These are phyloP conservation scores for Limenitis camilla DNA, from an alignment of 2,888 invertebrate species.

Conservation along the genomic window DNA sequence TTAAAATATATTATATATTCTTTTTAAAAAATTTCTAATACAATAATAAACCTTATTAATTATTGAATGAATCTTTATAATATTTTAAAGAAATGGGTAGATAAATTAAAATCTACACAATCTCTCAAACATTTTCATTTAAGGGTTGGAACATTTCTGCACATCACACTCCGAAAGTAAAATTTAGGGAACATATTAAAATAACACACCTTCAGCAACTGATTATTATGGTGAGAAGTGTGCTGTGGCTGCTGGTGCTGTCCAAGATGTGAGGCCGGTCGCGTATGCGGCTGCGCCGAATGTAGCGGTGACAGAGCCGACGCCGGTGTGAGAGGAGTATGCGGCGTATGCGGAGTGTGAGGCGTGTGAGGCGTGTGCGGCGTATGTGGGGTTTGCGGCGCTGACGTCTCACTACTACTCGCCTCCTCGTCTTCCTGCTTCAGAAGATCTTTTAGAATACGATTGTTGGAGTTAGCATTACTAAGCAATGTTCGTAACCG, in stretches of 20 bases:
- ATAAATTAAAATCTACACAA: neutral
- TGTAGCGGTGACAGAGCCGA: slow-evolving; percentile 32
- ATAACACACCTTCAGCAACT: slow-evolving; percentile 44
- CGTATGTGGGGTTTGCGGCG: slow-evolving; percentile 56
- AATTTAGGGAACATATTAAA: too few relatives aligned
- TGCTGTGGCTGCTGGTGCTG: slow-evolving; percentile 27
- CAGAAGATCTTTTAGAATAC: slow-evolving; percentile 57
- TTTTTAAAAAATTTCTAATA: too few relatives aligned
- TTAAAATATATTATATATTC: too few relatives aligned
- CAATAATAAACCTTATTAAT: too few relatives aligned
- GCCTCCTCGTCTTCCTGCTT: slow-evolving; percentile 67
- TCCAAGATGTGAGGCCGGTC: slow-evolving; percentile 14
- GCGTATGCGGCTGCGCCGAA: slow-evolving; percentile 32
- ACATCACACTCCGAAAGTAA: too few relatives aligned
- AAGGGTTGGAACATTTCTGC: too few relatives aligned
- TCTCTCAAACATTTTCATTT: too few relatives aligned
- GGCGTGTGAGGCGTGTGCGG: slow-evolving; percentile 40
- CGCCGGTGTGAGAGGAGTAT: slow-evolving; percentile 42
- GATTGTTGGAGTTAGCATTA: slow-evolving; percentile 57
- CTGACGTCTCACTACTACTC: slow-evolving; percentile 57
- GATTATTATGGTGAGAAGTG: slow-evolving; percentile 34
- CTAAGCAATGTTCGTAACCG: slow-evolving; percentile 77
- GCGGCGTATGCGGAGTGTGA: slow-evolving; percentile 48
- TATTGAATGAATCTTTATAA: too few relatives aligned
- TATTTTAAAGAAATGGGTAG: too few relatives aligned